A percentile compares a stretch with the other conserved stretches of the same genome.
Conservation (phyloP, 2,113 vertebrate genomes). For the Clarias batrachus region DNA sequence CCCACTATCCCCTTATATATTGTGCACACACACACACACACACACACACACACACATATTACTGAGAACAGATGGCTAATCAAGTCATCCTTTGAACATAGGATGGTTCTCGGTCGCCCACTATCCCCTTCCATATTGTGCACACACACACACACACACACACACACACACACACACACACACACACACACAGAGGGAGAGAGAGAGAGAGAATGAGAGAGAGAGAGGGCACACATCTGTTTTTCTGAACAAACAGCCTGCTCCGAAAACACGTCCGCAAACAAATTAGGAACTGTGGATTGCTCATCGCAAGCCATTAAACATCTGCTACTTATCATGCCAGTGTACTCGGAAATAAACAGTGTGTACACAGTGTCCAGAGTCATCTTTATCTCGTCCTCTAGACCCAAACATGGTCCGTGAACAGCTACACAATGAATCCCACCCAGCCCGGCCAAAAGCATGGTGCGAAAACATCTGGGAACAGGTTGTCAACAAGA, state of each 20-base stretch:
- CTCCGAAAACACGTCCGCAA: not conserved
- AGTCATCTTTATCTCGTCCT: not conserved
- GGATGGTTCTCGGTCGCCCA: too few relatives aligned
- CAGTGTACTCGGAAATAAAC: not conserved
- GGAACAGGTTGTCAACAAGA: not conserved
- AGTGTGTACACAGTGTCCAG: not conserved
- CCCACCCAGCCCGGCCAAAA: not conserved
- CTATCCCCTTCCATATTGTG: constrained; percentile 6
- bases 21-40: too few relatives aligned
- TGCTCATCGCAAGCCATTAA: not conserved
- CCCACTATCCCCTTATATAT: too few relatives aligned
- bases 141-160: not conserved
- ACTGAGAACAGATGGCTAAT: too few relatives aligned
- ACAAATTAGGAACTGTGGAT: constrained; percentile 22
- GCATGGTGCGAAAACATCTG: not conserved
- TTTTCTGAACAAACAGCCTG: constrained; percentile 9
- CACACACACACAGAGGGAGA: not conserved
- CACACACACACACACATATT: too few relatives aligned
- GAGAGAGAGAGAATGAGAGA: too few relatives aligned
- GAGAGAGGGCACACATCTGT: not conserved
- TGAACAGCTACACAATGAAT: not conserved
- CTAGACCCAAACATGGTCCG: not conserved
- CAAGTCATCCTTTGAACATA: too few relatives aligned
- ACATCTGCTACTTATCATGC: constrained; percentile 20
- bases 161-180: not conserved